phyloP scores from a whole-genome alignment of 2,797 vertebrate species.

The Heteromormyrus szaboi region DNA sequence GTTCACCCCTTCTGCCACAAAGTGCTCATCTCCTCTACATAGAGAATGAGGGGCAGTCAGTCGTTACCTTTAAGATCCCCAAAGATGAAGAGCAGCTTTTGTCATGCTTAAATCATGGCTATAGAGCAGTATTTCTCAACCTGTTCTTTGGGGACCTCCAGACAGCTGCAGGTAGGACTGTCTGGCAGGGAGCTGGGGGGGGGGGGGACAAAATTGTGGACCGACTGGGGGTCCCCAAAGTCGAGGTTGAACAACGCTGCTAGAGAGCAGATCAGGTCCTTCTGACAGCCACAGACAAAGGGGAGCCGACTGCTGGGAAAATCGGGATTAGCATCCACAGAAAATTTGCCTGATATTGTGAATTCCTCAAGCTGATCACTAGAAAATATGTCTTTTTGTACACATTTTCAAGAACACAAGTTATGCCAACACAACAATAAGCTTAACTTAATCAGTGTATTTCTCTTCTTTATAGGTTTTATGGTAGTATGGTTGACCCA shows the following conservation, averaged over 20 bases:
- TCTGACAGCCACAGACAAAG: constrained; percentile 57
- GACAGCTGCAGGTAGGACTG: background rate
- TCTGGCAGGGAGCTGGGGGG: background rate
- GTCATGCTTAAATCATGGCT: constrained; percentile 50
- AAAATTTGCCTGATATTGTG: constrained; percentile 60
- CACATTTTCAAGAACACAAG: background rate
- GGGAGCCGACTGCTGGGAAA: constrained; percentile 34
- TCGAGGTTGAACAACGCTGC: background rate
- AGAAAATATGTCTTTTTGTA: background rate
- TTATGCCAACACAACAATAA: background rate
- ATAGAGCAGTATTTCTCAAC: background rate
- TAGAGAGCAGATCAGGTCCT: constrained; percentile 24
- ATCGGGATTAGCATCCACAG: constrained; percentile 46
- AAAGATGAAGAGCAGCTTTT: constrained; percentile 36
- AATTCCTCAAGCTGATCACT: background rate
- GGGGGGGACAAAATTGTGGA: background rate
- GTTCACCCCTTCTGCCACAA: background rate
- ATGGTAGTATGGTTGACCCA: background rate
- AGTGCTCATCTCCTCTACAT: constrained; percentile 12
- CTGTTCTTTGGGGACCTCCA: background rate
- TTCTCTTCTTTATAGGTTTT: background rate
- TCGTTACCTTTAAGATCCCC: constrained; percentile 43
- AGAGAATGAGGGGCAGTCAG: constrained; percentile 46
- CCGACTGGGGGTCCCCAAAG: background rate
- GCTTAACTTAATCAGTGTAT: background rate